Percentiles rank a stretch among this genome's conserved stretches.
phyloP scores from a whole-genome alignment of 2,888 invertebrate genomes.

The Nezara viridula region DNA sequence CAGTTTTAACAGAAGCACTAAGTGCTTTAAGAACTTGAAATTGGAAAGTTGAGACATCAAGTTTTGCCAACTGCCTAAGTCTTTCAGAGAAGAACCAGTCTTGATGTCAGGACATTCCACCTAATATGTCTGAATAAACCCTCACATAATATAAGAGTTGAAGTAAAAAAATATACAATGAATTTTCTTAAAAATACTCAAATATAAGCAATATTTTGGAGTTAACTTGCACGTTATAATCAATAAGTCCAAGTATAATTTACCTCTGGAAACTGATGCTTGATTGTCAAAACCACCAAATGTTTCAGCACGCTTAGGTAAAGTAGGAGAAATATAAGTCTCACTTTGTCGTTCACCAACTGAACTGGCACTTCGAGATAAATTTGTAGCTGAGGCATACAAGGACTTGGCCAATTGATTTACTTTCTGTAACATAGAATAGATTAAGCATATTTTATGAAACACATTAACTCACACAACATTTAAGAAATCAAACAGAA shows the following conservation, averaged over 20 bases:
- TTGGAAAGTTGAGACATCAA: too few species aligned
- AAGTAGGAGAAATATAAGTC: constrained; percentile 85
- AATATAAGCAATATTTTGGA: neutral
- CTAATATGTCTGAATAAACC: neutral
- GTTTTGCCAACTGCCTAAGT: too few species aligned
- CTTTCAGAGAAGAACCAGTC: too few species aligned
- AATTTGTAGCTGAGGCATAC: constrained; percentile 81
- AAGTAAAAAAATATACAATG: neutral
- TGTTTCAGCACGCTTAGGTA: constrained; percentile 94
- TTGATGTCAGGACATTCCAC: neutral
- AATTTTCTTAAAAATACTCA: neutral
- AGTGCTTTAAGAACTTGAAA: too few species aligned
- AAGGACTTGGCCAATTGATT: constrained; percentile 81
- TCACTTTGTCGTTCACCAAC: constrained; percentile 93
- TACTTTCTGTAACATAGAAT: constrained; percentile 75
- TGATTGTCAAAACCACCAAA: constrained; percentile 91
- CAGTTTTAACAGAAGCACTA: too few species aligned
- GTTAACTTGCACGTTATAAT: neutral
- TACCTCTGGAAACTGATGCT: constrained; percentile 61
- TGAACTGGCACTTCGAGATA: constrained; percentile 92
- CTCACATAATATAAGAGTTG: neutral
- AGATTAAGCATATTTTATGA: constrained; percentile 65
- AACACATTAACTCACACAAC: neutral
- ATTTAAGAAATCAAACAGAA: neutral
- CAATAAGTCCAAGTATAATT: neutral